These are phyloP conservation scores for Bucorvus abyssinicus DNA, from an alignment of 2,797 vertebrate species.

Conservation along the genomic window DNA sequence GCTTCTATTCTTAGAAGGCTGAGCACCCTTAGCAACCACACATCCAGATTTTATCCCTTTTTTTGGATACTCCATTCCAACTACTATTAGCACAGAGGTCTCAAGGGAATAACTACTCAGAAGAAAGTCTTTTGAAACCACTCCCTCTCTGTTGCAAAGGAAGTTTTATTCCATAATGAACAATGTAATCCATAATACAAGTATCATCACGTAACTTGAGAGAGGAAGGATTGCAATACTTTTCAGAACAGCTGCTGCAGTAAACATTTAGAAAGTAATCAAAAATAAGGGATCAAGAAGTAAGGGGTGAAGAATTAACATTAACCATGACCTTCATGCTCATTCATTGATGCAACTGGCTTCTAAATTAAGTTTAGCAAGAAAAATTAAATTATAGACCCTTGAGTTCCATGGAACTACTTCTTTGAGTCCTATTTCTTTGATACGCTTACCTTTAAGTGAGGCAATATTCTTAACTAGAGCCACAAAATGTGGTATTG, in stretches of 20 bases:
- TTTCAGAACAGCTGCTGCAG: background rate
- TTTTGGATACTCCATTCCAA: background rate
- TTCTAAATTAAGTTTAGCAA: background rate
- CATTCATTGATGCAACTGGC: background rate
- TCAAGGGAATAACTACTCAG: background rate
- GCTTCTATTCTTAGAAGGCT: background rate
- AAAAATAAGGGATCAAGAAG: background rate
- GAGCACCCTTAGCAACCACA: background rate
- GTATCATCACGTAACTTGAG: background rate
- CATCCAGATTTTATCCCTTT: background rate
- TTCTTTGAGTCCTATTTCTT: background rate
- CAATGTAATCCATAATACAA: background rate
- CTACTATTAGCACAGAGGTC: background rate
- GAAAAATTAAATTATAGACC: background rate
- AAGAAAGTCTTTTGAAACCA: background rate
- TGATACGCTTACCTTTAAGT: background rate
- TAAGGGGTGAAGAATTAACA: background rate
- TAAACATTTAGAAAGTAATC: background rate
- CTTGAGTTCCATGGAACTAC: background rate
- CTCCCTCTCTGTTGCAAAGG: background rate
- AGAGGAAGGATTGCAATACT: background rate
- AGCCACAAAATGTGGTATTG: background rate
- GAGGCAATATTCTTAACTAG: background rate
- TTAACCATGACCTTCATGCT: fast-evolving
- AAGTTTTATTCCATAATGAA: background rate